Conservation (phyloP, 23 tunicate species). For the Phallusia fumigata region DNA sequence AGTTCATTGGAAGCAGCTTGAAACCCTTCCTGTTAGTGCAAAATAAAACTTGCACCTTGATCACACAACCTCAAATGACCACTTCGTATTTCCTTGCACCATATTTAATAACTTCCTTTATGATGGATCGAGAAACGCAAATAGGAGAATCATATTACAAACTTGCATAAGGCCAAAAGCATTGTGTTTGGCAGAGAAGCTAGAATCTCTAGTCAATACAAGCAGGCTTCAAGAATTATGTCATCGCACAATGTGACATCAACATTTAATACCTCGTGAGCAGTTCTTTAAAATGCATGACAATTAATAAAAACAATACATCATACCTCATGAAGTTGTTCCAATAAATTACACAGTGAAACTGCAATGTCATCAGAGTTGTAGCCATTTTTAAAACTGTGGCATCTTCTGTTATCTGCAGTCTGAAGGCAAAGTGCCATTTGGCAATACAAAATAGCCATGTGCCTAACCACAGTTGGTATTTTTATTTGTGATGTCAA, state of each 20-base stretch:
- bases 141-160: too few species aligned
- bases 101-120: not conserved
- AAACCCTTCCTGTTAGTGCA: slow-evolving; percentile 54
- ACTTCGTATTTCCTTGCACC: not conserved
- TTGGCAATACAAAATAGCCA: slow-evolving; percentile 65
- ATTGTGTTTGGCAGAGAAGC: too few species aligned
- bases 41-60: not conserved
- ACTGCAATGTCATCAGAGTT: slow-evolving; percentile 65
- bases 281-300: too few species aligned
- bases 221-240: too few species aligned
- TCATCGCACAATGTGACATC: too few species aligned
- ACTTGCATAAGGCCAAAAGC: too few species aligned
- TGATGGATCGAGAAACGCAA: not conserved
- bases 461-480: slow-evolving; percentile 34
- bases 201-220: too few species aligned
- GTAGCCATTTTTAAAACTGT: slow-evolving; percentile 33
- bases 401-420: slow-evolving; percentile 17
- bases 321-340: slow-evolving; percentile 82
- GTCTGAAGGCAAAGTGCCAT: slow-evolving; percentile 58
- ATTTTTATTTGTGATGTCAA: not conserved
- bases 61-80: not conserved
- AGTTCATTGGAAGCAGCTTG: slow-evolving; percentile 40
- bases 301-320: too few species aligned
- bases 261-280: too few species aligned
- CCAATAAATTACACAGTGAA: slow-evolving; percentile 59